Conservation (phyloP, 2,888 invertebrate genomes). For the Cephus spinipes region DNA sequence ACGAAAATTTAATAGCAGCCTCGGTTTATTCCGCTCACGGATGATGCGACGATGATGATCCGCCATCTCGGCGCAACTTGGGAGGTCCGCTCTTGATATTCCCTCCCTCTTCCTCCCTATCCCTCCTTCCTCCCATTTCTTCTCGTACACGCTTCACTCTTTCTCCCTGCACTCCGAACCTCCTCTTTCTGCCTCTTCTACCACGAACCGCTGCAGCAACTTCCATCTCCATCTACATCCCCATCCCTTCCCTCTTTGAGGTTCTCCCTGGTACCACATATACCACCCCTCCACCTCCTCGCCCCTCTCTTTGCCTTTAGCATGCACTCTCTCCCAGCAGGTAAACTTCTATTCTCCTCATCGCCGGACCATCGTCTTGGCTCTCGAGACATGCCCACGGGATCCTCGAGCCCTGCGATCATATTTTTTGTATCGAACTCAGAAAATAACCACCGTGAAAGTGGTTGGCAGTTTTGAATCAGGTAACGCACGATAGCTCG, state of each 20-base stretch:
- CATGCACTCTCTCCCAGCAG: constrained; percentile 38
- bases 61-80: constrained; percentile 67
- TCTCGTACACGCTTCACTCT: constrained; percentile 31
- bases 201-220: background rate
- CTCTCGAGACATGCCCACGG: constrained; percentile 43
- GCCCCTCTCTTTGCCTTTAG: constrained; percentile 24
- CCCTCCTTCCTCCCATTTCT: constrained; percentile 50
- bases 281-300: constrained; percentile 22
- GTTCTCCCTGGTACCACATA: constrained; percentile 28
- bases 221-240: constrained; percentile 26
- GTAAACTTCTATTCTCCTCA: constrained; percentile 48
- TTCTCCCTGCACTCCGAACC: background rate
- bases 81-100: constrained; percentile 67
- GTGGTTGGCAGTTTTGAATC: constrained; percentile 34
- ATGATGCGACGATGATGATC: constrained; percentile 66
- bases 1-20: constrained; percentile 26
- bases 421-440: constrained; percentile 55
- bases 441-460: constrained; percentile 47
- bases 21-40: constrained; percentile 60
- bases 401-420: constrained; percentile 49
- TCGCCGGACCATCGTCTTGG: constrained; percentile 10
- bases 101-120: constrained; percentile 48
- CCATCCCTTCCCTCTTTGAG: constrained; percentile 18
- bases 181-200: constrained; percentile 15
- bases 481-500: constrained; percentile 33